These are phyloP conservation scores for Phortica magna DNA, from an alignment of 2,888 invertebrate genomes.

Conservation along the genomic window DNA sequence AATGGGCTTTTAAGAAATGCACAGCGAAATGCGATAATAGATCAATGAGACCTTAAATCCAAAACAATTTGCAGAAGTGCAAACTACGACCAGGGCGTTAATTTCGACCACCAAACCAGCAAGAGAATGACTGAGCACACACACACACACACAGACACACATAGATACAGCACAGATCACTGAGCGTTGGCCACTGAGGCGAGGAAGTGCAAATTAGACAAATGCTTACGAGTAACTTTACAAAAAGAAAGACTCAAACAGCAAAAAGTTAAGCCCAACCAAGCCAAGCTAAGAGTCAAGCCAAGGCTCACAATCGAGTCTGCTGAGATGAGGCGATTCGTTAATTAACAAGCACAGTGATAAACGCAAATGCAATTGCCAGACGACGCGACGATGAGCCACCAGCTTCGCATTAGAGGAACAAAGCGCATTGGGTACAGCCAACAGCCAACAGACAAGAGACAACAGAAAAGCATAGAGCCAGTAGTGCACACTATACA, in stretches of 20 bases:
- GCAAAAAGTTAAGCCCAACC: background rate
- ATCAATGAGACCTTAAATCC: conserved; percentile 22
- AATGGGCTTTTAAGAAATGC: too few species aligned
- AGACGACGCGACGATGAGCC: background rate
- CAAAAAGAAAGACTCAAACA: too few species aligned
- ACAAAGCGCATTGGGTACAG: background rate
- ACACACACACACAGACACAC: background rate
- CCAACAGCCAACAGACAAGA: too few species aligned
- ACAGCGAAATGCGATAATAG: background rate
- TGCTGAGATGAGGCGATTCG: too few species aligned
- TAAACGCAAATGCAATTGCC: too few species aligned
- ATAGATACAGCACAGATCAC: background rate
- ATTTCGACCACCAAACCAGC: too few species aligned
- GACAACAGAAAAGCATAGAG: background rate
- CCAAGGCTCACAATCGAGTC: background rate
- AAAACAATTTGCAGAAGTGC: conserved; percentile 16
- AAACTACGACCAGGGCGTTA: too few species aligned
- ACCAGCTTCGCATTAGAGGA: background rate
- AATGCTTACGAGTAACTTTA: too few species aligned
- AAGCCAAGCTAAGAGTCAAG: conserved; percentile 24
- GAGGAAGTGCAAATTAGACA: too few species aligned
- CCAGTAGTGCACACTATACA: background rate
- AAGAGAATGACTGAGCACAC: conserved; percentile 11
- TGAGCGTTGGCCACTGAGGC: too few species aligned
- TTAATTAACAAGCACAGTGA: too few species aligned